phyloP scores from a whole-genome alignment of 2,888 invertebrate species.

The Doris montereyensis region DNA sequence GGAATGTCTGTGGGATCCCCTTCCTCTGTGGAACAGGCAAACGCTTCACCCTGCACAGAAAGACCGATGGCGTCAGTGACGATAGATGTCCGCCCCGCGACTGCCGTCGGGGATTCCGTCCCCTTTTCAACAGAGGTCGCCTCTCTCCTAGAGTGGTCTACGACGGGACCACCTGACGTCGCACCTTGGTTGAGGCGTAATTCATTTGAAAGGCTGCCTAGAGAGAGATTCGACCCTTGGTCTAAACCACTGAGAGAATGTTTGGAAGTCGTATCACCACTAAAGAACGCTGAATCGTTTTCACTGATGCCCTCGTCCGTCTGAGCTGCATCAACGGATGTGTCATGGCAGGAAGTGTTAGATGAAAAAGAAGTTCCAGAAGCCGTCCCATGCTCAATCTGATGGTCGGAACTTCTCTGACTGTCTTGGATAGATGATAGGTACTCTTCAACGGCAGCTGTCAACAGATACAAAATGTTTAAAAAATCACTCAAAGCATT shows the following conservation, averaged over 20 bases:
- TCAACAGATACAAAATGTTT: no score
- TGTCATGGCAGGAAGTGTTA: no score
- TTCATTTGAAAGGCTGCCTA: slow-evolving; percentile 30
- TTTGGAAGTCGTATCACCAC: slow-evolving; percentile 39
- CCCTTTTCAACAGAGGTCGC: background rate
- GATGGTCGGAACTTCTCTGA: no score
- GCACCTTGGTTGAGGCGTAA: no score
- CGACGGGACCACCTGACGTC: background rate
- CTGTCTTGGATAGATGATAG: no score
- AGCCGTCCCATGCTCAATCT: no score
- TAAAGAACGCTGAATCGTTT: slow-evolving; percentile 40
- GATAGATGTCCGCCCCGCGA: no score
- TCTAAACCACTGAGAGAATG: slow-evolving; percentile 38
- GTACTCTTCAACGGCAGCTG: background rate
- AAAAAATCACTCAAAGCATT: no score
- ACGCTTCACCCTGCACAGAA: background rate
- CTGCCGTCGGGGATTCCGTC: background rate
- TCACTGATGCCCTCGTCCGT: slow-evolving; percentile 51
- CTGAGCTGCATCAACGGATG: slow-evolving; percentile 24
- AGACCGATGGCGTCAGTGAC: background rate
- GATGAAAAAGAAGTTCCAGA: no score
- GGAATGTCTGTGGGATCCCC: background rate
- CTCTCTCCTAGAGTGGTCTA: background rate
- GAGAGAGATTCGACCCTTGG: slow-evolving; percentile 36
- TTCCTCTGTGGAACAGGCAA: background rate